Evolutionary conservation across 1,140 invertebrate species (phyloP).

Genomic region (Brachionus rubens): DNA sequence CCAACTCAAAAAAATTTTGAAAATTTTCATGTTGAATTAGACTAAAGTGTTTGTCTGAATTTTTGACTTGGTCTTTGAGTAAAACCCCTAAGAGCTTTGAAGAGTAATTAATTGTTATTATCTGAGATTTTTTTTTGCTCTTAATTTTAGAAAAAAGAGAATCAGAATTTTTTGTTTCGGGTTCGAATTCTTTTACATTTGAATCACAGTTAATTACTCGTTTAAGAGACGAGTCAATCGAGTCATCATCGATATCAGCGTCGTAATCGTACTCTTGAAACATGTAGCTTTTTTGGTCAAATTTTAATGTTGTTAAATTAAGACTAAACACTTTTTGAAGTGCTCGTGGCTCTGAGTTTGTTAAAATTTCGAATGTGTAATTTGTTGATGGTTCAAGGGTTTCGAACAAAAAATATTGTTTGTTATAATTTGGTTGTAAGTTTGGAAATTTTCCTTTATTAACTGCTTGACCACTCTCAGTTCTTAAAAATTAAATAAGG

Average conservation of each 20-base stretch:
- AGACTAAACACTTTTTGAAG: background rate
- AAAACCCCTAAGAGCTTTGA: background rate
- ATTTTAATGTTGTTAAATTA: background rate
- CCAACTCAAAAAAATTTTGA: constrained; percentile 1
- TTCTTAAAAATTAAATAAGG: background rate
- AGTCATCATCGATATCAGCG: background rate
- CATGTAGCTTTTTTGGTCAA: background rate
- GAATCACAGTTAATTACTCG: constrained; percentile 7
- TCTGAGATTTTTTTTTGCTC: constrained; percentile 8
- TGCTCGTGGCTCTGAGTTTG: background rate
- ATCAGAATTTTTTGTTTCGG: background rate
- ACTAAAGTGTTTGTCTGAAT: background rate
- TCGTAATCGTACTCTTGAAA: background rate
- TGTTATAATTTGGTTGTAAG: background rate
- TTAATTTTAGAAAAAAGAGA: constrained; percentile 14
- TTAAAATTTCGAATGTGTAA: background rate
- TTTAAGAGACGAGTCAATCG: background rate
- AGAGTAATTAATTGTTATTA: background rate
- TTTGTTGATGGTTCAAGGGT: background rate
- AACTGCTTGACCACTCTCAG: background rate
- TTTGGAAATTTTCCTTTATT: background rate
- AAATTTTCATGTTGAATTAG: background rate
- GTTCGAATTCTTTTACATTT: background rate
- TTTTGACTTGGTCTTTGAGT: background rate
- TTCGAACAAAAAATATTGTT: background rate